Base-by-base conservation (phyloP, 2,888 invertebrate species). In the Hyposoter dolosus region DNA sequence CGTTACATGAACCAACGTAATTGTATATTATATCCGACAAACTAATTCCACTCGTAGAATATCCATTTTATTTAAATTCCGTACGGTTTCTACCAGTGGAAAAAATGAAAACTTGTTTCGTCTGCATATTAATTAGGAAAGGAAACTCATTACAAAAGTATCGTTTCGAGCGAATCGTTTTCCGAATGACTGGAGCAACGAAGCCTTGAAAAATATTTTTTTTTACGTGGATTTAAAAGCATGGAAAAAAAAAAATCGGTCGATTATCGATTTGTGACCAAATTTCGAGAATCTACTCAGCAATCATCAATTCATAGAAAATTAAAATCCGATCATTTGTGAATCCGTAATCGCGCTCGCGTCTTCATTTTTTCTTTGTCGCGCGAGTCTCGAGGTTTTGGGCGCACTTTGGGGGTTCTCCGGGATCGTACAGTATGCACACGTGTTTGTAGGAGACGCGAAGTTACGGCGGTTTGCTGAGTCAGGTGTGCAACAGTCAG, bases 401-500 rank as follows among this genome's bases (percentile, higher is more conserved):
- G 78, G 85, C 80, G 76, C 80, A 75, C 82, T 35, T 28, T 69
- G 82, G 74, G 76, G 60, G 71, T 65, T 65, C 23, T 40, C 23
- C 78, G 43, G 6, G 17, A 17, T 23, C 47, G 7, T 40, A 60
- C 72, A 77, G 50, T 63, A 68, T 40, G 47, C 68, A 63, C 78
- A 66, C 60, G 66, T 40, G 71, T 63, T 28, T 79, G 45, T 69
- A 43, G 23, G 23, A 32, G 28, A 23, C 60, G 69, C 53, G 43
- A 50, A 66, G 77, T 40, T 40, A 71, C 32, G 19, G 71, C 32
- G 35, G 23, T 35, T 71, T 9, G 82, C 65, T 78, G 78, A 85
- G 68, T 85, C 85, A 76, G 82, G 85, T 85, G 85, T 82, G 84
- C 76, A 83, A 35, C 40, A 47, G 60, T 40, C 56, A 43, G 32